phyloP scores from a whole-genome alignment of 2,888 invertebrate genomes.

The Exephanes ischioxanthus region DNA sequence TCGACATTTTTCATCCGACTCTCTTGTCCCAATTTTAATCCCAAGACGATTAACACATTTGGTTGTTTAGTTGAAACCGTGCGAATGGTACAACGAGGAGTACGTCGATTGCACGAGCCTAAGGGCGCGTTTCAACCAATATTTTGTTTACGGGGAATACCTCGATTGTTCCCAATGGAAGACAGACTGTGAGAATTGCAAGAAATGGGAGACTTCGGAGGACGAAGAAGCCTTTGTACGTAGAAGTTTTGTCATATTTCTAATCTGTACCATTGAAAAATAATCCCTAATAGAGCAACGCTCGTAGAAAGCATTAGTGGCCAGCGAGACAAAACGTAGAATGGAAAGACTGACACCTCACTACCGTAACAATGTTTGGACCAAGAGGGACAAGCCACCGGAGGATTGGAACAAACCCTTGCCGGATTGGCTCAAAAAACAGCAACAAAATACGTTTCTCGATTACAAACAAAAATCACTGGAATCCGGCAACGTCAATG shows the following conservation, averaged over 20 bases:
- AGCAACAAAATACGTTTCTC: conserved; percentile 89
- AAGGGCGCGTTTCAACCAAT: conserved; percentile 93
- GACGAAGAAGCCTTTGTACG: conserved; percentile 90
- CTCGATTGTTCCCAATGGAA: conserved; percentile 93
- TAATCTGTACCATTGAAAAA: neutral
- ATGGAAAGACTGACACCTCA: conserved; percentile 89
- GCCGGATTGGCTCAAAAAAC: conserved; percentile 91
- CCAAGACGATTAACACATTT: neutral
- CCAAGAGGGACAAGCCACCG: conserved; percentile 91
- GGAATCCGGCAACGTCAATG: conserved; percentile 81
- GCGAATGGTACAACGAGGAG: conserved; percentile 93
- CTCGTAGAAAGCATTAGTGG: conserved; percentile 88
- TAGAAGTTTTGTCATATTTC: conserved; percentile 61
- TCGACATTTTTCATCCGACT: neutral
- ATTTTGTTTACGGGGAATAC: conserved; percentile 91
- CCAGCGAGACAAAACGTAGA: conserved; percentile 90
- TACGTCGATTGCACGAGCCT: conserved; percentile 92
- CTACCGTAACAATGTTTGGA: conserved; percentile 92
- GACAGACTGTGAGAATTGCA: conserved; percentile 91
- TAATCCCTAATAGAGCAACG: conserved; percentile 12
- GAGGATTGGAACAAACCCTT: conserved; percentile 93
- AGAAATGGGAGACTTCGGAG: conserved; percentile 88
- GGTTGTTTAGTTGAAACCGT: conserved; percentile 90
- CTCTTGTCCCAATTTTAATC: neutral
- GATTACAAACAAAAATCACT: conserved; percentile 88